phyloP scores from a whole-genome alignment of 1,140 invertebrate species.

The Dolichoris vasculosae region DNA sequence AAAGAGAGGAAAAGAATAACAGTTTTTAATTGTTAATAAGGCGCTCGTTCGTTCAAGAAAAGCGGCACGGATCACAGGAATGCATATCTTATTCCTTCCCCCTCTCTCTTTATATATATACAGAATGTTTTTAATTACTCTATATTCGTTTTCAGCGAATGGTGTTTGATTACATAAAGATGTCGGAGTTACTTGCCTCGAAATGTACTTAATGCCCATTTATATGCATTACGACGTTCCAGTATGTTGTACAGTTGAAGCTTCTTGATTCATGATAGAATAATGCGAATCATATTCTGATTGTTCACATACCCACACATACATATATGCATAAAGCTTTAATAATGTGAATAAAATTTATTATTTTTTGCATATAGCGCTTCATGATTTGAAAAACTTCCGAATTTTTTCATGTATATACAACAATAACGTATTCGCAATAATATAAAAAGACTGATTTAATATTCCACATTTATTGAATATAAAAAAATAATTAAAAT shows the following conservation, averaged over 20 bases:
- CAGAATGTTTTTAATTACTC: constrained; percentile 68
- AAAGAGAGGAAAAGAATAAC: constrained; percentile 52
- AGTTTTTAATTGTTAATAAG: constrained; percentile 59
- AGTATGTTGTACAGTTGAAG: no score
- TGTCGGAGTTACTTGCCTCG: constrained; percentile 68
- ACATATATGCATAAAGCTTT: neutral
- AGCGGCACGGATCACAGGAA: constrained; percentile 69
- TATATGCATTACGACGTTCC: neutral
- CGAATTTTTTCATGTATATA: no score
- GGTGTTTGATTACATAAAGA: constrained; percentile 75
- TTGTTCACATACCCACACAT: constrained; percentile 39
- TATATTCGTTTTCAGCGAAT: constrained; percentile 55
- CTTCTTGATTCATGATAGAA: constrained; percentile 35
- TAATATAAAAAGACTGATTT: no score
- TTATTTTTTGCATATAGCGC: constrained; percentile 1
- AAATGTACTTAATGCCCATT: constrained; percentile 65
- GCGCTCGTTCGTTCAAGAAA: constrained; percentile 42
- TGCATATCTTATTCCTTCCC: neutral
- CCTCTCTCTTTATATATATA: constrained; percentile 8
- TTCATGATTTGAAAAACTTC: no score
- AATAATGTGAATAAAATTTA: constrained; percentile 43
- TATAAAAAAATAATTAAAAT: no score
- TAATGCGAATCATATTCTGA: constrained; percentile 22
- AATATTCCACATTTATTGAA: no score
- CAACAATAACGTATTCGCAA: no score